phyloP scores from a whole-genome alignment of 2,797 vertebrate species.

The Champsocephalus gunnari region DNA sequence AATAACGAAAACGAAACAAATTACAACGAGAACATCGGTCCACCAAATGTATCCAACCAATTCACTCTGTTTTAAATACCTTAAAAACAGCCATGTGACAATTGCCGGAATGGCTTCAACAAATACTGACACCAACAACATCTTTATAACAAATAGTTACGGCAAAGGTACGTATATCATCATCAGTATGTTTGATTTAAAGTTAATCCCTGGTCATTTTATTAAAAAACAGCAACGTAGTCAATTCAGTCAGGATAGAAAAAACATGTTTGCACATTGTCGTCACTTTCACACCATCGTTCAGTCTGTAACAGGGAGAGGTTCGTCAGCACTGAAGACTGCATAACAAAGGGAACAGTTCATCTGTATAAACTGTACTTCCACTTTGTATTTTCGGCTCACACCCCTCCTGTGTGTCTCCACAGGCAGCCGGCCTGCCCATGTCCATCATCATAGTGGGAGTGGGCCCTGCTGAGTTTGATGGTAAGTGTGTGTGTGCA shows the following conservation, averaged over 20 bases:
- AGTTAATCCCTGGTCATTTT: neutral
- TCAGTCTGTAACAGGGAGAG: neutral
- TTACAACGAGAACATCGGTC: too few species aligned
- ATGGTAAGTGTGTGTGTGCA: slow-evolving; percentile 81
- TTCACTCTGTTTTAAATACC: too few species aligned
- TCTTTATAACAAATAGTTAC: neutral
- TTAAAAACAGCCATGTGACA: too few species aligned
- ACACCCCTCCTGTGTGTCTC: slow-evolving; percentile 37
- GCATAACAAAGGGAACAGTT: too few species aligned
- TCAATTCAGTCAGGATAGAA: neutral
- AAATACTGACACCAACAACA: neutral
- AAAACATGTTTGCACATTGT: neutral
- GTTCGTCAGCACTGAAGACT: too few species aligned
- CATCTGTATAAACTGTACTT: neutral
- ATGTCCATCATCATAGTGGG: slow-evolving; percentile 95
- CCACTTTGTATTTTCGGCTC: slow-evolving; percentile 16
- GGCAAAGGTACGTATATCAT: too few species aligned
- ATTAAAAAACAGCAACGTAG: neutral
- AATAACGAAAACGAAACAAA: too few species aligned
- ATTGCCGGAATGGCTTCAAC: too few species aligned
- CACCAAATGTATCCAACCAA: too few species aligned
- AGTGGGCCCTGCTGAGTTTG: slow-evolving; percentile 93
- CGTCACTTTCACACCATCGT: neutral
- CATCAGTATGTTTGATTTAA: neutral
- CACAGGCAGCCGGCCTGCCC: slow-evolving; percentile 89